Evolutionary conservation across 1,140 invertebrate species (phyloP), one percentile per base, ranked within the genome.

Genomic region (Macrobrachium nipponense): DNA sequence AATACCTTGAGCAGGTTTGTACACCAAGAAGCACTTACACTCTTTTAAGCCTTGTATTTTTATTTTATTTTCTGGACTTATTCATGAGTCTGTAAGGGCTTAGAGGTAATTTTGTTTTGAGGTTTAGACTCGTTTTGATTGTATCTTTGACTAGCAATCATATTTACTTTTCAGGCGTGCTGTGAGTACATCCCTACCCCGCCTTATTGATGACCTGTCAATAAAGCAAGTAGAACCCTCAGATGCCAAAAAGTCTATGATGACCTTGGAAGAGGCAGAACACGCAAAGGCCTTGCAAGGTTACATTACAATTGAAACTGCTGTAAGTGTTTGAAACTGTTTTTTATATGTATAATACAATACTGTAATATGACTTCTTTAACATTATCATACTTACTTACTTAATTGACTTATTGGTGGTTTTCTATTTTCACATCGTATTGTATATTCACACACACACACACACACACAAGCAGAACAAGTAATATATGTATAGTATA

Each of bases 301-400:
- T n/a, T 80, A 86, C 27, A 86, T 86, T 36, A 86, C 83, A 23
- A 80, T 86, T 59, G 83, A 86, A 20, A 80, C 83, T 23, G 66
- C 83, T 60, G 83, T 86, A 73, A 60, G 83, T 75, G 36, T 12
- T 17, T 20, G 20, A 15, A 18, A 36, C 20, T n/a, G 14, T 36
- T 72, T 23, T 36, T 44, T 1, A 20, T 27, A 23, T 10, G 3
- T 61, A 80, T 27, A 18, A 36, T 80, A 80, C 61, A 62, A 20
- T 44, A 66, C n/a, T n/a, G n/a, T n/a, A n/a, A n/a, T n/a, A n/a
- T n/a, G n/a, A 80, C 27, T 18, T 70, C 20, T 14, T 7, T 70
- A n/a, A 4, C 66, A n/a, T n/a, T n/a, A n/a, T n/a, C n/a, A n/a
- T n/a, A 14, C 51, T n/a, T 66, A 66, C 8, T 51, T 59, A 12